phyloP scores from a whole-genome alignment of 2,888 invertebrate genomes.

The Amphipyra tragopoginis region DNA sequence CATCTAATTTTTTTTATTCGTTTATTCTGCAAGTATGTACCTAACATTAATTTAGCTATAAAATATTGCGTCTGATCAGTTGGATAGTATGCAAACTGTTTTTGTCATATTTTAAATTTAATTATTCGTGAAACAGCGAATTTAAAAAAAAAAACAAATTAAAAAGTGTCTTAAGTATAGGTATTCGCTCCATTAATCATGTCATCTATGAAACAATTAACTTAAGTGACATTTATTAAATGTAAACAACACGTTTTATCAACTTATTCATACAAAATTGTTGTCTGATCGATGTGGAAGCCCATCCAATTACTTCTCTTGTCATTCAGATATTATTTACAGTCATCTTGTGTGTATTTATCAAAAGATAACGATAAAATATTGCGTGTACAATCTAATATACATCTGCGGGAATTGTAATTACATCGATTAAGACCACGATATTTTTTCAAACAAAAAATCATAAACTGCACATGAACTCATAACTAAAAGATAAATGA shows the following conservation, averaged over 20 bases:
- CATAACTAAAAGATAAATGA: constrained; percentile 16
- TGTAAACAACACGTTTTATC: constrained; percentile 53
- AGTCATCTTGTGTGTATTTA: constrained; percentile 77
- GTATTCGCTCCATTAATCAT: background rate
- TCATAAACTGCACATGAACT: constrained; percentile 14
- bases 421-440: constrained; percentile 66
- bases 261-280: constrained; percentile 68
- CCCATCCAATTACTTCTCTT: constrained; percentile 81
- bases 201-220: constrained; percentile 30
- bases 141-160: too few relatives aligned
- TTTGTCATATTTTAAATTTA: too few relatives aligned
- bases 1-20: too few relatives aligned
- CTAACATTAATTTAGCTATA: too few relatives aligned
- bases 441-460: constrained; percentile 30
- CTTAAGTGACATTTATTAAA: constrained; percentile 37
- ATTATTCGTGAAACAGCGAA: too few relatives aligned
- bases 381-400: constrained; percentile 69
- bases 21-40: too few relatives aligned
- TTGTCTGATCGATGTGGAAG: constrained; percentile 73
- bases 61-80: too few relatives aligned
- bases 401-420: constrained; percentile 63
- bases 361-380: constrained; percentile 75
- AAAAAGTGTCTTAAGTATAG: background rate
- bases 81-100: too few relatives aligned
- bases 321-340: constrained; percentile 82